Conservation (phyloP, 2,888 invertebrate genomes). For the Zygogramma bicolorata region DNA sequence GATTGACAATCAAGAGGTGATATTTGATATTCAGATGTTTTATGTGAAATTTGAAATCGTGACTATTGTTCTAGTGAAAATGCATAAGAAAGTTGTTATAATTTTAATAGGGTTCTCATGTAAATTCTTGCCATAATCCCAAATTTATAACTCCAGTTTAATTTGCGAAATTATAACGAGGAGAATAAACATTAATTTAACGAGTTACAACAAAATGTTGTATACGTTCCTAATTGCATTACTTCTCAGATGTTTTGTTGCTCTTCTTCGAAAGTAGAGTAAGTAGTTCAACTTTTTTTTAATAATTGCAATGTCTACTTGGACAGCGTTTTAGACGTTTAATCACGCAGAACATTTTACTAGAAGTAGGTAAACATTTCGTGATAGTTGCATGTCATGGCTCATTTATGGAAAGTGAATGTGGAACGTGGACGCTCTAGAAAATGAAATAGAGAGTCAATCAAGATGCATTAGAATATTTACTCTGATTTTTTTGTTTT, state of each 20-base stretch:
- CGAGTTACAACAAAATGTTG: not conserved
- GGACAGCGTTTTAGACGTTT: not conserved
- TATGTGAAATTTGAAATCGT: too few relatives aligned
- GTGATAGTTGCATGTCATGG: not conserved
- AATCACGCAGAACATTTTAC: not conserved
- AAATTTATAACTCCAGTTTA: not conserved
- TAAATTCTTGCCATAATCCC: not conserved
- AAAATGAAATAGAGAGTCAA: not conserved
- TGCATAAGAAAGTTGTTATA: not conserved
- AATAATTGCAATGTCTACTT: not conserved
- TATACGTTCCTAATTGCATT: not conserved
- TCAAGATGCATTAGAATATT: not conserved
- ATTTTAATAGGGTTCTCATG: too few relatives aligned
- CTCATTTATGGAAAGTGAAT: slow-evolving; percentile 6
- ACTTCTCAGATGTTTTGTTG: not conserved
- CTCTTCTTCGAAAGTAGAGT: slow-evolving; percentile 9
- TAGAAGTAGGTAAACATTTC: slow-evolving; percentile 4
- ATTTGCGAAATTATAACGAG: not conserved
- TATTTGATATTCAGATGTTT: too few relatives aligned
- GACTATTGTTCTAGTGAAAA: too few relatives aligned
- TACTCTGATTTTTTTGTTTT: not conserved
- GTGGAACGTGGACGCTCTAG: not conserved
- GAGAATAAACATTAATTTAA: not conserved
- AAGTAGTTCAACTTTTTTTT: slow-evolving; percentile 1
- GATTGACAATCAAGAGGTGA: too few relatives aligned